Evolutionary conservation across 2,113 vertebrate species (phyloP), one percentile per base, ranked within the genome.

Genomic region (Centropus bengalensis): DNA sequence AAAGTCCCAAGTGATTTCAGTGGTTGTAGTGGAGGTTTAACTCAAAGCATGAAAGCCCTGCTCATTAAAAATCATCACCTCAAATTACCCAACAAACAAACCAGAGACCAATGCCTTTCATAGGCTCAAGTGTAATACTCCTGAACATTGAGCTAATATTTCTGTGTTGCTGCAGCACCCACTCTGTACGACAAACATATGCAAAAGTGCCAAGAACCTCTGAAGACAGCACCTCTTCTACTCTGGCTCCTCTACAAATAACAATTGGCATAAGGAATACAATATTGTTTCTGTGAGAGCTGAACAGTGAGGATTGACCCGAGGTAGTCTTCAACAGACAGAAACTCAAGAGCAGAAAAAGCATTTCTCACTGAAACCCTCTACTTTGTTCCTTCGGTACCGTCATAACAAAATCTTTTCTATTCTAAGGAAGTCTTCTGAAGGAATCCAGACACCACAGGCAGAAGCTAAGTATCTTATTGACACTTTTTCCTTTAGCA

Each of bases 251-350:
- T 79, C 66, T 78, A 49, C 74, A 79, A 2, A 33, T 59, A 87
- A 68, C 69, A 94, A 94, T 5, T 71, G 82, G 85, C 91, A 87
- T 84, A 95, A 84, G 91, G 69, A 91, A 86, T 30, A 91, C 62
- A 94, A 86, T 95, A 96, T 91, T 94, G 77, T 89, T 96, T 71
- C 87, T 96, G 94, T 87, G 89, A 82, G 69, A 94, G 81, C 89
- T 92, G 47, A 96, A 79, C 26, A 89, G 66, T 64, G 62, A 94
- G 69, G 89, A 87, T 47, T 94, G 81, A 95, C 93, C 91, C 71
- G 84, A 90, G 47, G 64, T 15, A 82, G 69, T 84, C 78, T 91
- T 82, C 1, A 0, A 67, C 91, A 95, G 93, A 91, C 5, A 6
- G 82, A 92, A 94, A 89, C 94, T 55, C 77, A 75, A 55, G 60